These are phyloP conservation scores for Clarias laeviceps DNA, from an alignment of 2,797 vertebrate species.

Conservation along the genomic window DNA sequence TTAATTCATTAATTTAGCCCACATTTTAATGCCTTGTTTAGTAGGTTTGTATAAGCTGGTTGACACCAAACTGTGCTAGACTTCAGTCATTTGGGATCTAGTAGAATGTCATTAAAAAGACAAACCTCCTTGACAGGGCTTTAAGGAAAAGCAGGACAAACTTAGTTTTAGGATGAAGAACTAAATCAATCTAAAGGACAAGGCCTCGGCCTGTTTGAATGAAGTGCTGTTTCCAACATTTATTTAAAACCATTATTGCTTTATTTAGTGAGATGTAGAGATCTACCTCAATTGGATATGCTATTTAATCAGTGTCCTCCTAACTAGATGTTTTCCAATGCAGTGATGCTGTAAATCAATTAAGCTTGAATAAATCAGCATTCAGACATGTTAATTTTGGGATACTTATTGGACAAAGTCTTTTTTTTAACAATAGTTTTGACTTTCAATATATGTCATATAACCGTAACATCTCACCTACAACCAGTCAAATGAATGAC, in stretches of 20 bases:
- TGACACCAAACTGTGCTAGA: neutral
- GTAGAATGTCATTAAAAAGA: slow-evolving; percentile 4
- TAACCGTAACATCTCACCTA: neutral
- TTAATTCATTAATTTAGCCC: neutral
- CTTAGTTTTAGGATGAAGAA: slow-evolving; percentile 42
- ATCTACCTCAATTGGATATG: slow-evolving; percentile 80
- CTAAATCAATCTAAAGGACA: slow-evolving; percentile 23
- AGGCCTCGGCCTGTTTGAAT: slow-evolving; percentile 28
- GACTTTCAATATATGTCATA: neutral
- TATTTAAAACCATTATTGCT: slow-evolving; percentile 73
- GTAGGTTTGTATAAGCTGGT: neutral
- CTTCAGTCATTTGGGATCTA: neutral
- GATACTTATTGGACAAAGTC: neutral
- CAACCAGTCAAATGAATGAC: neutral
- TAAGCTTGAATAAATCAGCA: slow-evolving; percentile 11
- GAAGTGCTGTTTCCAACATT: slow-evolving; percentile 15
- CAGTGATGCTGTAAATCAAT: slow-evolving; percentile 17
- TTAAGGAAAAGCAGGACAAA: slow-evolving; percentile 59
- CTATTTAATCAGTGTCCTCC: slow-evolving; percentile 24
- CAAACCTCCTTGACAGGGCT: slow-evolving; percentile 54
- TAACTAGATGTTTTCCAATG: neutral
- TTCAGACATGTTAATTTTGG: neutral
- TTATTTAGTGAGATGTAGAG: slow-evolving; percentile 60
- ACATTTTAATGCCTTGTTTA: neutral
- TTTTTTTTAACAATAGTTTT: neutral